These are phyloP conservation scores for Oscheius onirici DNA, from an alignment of 2,888 invertebrate species.

Conservation along the genomic window DNA sequence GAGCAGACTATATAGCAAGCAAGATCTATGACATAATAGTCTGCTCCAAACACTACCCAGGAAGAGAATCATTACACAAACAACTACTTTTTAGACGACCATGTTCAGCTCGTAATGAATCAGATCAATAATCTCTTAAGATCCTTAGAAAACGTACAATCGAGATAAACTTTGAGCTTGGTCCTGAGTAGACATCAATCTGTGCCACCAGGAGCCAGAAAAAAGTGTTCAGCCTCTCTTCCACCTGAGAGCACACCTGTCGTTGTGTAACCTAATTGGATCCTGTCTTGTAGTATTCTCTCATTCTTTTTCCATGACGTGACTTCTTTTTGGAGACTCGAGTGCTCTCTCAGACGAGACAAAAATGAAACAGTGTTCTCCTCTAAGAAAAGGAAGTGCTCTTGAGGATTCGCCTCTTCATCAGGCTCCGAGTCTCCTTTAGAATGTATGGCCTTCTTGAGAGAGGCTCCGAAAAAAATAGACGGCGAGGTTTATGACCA, in stretches of 20 bases:
- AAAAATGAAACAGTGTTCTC: not conserved
- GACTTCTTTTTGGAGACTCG: not conserved
- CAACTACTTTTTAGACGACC: too few species aligned
- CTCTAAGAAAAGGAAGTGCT: constrained; percentile 5
- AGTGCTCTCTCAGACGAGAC: not conserved
- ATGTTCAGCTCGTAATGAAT: too few species aligned
- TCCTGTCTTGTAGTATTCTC: not conserved
- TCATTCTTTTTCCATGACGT: not conserved
- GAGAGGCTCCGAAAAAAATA: constrained; percentile 7
- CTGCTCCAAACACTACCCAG: too few species aligned
- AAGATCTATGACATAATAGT: too few species aligned
- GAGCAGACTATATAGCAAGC: too few species aligned
- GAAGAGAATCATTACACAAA: too few species aligned
- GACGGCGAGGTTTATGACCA: not conserved
- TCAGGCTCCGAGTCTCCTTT: constrained; percentile 21
- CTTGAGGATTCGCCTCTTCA: constrained; percentile 14
- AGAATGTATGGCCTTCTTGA: constrained; percentile 22
- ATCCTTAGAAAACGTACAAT: too few species aligned
- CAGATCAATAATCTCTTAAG: too few species aligned
- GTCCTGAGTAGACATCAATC: too few species aligned
- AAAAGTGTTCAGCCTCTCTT: not conserved
- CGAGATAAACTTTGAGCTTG: too few species aligned
- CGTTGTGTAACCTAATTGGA: not conserved
- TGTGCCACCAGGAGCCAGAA: too few species aligned
- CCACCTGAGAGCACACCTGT: constrained; percentile 13